Evolutionary conservation across 2,113 vertebrate genomes (phyloP).

Genomic region (Labeo catla): DNA sequence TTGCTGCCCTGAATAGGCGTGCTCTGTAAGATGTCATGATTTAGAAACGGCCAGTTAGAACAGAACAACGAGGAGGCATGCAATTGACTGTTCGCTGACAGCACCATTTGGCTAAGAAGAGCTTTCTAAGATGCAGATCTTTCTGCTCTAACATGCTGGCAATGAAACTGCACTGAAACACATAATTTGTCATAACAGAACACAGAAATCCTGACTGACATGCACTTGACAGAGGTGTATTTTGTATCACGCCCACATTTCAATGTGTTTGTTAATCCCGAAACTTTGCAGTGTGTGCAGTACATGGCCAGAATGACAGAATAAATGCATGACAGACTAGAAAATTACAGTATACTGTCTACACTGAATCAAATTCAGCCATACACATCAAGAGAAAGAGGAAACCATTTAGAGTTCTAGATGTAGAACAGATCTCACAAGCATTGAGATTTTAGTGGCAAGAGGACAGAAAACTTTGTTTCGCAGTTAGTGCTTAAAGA

Average conservation of each 20-base stretch:
- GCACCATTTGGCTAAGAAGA: background rate
- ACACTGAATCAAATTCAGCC: background rate
- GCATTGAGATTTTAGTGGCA: constrained; percentile 5
- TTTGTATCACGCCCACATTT: background rate
- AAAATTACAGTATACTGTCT: background rate
- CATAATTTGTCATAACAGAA: background rate
- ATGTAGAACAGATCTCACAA: constrained; percentile 13
- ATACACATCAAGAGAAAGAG: background rate
- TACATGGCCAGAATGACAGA: background rate
- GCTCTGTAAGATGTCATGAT: constrained; percentile 70
- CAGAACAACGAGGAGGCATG: background rate
- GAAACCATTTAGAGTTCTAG: background rate
- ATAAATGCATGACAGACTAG: background rate
- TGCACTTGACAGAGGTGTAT: background rate
- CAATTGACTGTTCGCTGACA: background rate
- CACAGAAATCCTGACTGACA: background rate
- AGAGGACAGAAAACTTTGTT: constrained; percentile 4
- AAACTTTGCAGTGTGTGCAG: background rate
- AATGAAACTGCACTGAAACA: background rate
- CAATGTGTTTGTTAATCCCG: background rate
- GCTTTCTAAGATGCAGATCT: background rate
- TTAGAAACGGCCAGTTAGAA: background rate
- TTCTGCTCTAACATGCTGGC: background rate
- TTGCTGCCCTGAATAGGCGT: constrained; percentile 95
- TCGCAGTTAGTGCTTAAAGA: constrained; percentile 23